These are phyloP conservation scores for Mastacembelus armatus DNA, from an alignment of 2,797 vertebrate species.

Conservation along the genomic window DNA sequence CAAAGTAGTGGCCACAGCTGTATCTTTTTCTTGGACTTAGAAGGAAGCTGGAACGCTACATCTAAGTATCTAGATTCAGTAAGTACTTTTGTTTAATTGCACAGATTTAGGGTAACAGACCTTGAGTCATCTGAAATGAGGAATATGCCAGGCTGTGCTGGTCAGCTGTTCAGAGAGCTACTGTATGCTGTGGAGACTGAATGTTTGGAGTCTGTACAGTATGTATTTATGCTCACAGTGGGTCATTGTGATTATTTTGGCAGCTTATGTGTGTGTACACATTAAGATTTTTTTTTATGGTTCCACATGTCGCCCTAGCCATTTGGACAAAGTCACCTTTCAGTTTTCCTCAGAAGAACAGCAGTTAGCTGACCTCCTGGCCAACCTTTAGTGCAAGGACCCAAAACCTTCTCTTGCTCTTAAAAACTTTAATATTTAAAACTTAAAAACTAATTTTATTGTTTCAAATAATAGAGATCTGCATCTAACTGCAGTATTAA, in stretches of 20 bases:
- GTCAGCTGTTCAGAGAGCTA: constrained; percentile 8
- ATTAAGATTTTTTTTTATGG: constrained; percentile 10
- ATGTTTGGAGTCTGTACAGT: too few species aligned
- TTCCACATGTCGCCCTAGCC: constrained; percentile 56
- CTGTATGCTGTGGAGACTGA: constrained; percentile 7
- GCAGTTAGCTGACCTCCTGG: too few species aligned
- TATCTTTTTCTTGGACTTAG: constrained; percentile 4
- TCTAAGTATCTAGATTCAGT: constrained; percentile 17
- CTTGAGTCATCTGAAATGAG: neutral
- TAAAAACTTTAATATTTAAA: too few species aligned
- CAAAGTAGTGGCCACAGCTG: neutral
- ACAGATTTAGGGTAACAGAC: constrained; percentile 1
- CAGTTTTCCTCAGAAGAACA: constrained; percentile 26
- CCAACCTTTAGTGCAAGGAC: too few species aligned
- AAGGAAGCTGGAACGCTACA: constrained; percentile 12
- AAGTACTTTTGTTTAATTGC: constrained; percentile 33
- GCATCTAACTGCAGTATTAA: too few species aligned
- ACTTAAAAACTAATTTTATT: too few species aligned
- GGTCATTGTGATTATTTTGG: constrained; percentile 48
- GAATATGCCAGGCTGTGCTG: constrained; percentile 26
- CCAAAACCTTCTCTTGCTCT: too few species aligned
- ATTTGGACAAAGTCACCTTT: constrained; percentile 64
- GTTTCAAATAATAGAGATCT: too few species aligned
- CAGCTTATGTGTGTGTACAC: constrained; percentile 7
- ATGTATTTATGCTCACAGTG: constrained; percentile 50